Base-by-base conservation (phyloP, 2,113 vertebrate species). In the Oreotrochilus melanogaster region DNA sequence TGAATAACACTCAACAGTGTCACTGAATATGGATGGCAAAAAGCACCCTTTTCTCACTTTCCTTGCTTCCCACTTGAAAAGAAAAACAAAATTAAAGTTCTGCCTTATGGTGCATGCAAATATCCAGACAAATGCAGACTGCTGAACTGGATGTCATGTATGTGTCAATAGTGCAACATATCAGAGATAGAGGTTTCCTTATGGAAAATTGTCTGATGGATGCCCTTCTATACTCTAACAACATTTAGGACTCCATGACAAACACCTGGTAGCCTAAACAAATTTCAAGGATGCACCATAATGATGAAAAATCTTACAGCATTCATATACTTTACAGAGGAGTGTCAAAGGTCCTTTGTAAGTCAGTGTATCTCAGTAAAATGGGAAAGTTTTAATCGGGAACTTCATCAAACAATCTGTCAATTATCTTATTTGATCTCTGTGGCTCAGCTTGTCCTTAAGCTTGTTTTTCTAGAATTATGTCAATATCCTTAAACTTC, bases 91-190 rank as follows among this genome's bases (percentile, higher is more conserved):
- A 91, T 84, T 94, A 93, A 96, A 96, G 18, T 50, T 48, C 84
- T 95, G 69, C 69, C 96, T 96, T 96, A 90, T 92, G 88, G 60
- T 85, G 76, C 73, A 93, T 92, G 73, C 27, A 83, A 88, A 93
- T 81, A 35, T 88, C 57, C 51, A 91, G 71, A 74, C 54, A 96
- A 95, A 96, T 72, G 57, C 58, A 88, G n/a, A 88, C 51, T 74
- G 65, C 57, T 93, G 82, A 86, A n/a, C 8, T 78, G 57, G 47
- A n/a, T 94, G 79, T 76, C 31, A 18, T 28, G 27, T 61, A 54
- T 83, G 43, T 95, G 35, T 93, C 84, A 72, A 39, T 48, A 47
- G 33, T 56, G 69, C 31, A 93, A 80, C 84, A 39, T 65, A 76
- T 79, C 78, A 87, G 58, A 73, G 74, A 62, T 58, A 70, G 25